Evolutionary conservation across 2,113 vertebrate species (phyloP).

Genomic region (Phyllopteryx taeniolatus): DNA sequence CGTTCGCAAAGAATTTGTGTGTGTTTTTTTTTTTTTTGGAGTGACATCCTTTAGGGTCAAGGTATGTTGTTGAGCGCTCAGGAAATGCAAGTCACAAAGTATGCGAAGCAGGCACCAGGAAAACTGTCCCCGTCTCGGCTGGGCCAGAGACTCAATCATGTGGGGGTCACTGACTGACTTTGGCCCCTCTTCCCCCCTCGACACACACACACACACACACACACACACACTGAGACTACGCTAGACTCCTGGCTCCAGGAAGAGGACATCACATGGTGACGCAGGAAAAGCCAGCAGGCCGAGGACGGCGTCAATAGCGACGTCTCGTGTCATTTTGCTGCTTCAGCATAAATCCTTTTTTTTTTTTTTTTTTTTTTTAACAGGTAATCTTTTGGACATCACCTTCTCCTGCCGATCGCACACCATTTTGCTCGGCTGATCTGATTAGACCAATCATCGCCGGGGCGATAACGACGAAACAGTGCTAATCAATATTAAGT

Average conservation of each 20-base stretch:
- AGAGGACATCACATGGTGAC: constrained; percentile 64
- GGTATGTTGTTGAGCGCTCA: neutral
- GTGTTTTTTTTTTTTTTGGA: neutral
- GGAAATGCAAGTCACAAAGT: constrained; percentile 5
- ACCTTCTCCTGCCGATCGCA: constrained; percentile 32
- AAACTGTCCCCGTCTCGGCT: constrained; percentile 66
- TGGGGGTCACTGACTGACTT: constrained; percentile 72
- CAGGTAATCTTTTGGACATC: neutral
- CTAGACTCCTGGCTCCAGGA: constrained; percentile 75
- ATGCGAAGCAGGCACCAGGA: constrained; percentile 61
- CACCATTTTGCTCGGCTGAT: constrained; percentile 33
- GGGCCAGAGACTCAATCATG: constrained; percentile 76
- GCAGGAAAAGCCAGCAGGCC: constrained; percentile 52
- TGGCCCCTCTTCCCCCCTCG: constrained; percentile 71
- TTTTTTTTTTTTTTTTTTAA: constrained; percentile 2
- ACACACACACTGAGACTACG: constrained; percentile 1
- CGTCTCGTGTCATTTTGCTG: constrained; percentile 20
- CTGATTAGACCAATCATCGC: constrained; percentile 42
- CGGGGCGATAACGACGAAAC: constrained; percentile 42
- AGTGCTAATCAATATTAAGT: constrained; percentile 53
- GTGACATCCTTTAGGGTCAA: neutral
- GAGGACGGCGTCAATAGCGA: constrained; percentile 29
- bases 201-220: constrained; percentile 32
- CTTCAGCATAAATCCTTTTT: constrained; percentile 20
- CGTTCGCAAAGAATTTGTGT: neutral